Conservation (phyloP, 37 sponge, comb jelly and placozoan genomes). For the Trichoplax adhaerens region DNA sequence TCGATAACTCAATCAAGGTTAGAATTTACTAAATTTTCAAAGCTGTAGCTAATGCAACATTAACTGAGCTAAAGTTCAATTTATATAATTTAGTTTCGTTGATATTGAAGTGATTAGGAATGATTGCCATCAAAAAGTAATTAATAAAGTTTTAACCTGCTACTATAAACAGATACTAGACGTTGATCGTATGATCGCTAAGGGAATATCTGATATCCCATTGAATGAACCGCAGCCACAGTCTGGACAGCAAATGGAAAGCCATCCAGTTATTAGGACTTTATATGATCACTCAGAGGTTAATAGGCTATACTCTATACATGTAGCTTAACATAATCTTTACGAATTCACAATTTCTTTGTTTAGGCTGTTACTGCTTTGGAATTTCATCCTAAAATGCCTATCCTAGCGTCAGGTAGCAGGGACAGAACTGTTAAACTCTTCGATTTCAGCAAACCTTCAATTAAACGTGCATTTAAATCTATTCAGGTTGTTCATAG, state of each 20-base stretch:
- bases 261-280: slow-evolving; percentile 71
- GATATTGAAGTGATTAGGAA: neutral
- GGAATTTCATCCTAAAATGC: slow-evolving; percentile 77
- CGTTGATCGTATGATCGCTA: slow-evolving; percentile 70
- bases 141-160: neutral
- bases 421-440: slow-evolving; percentile 71
- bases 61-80: neutral
- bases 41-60: no score
- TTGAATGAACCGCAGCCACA: slow-evolving; percentile 11
- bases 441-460: slow-evolving; percentile 76
- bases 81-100: neutral
- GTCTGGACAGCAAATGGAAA: slow-evolving; percentile 39
- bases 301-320: neutral
- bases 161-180: slow-evolving; percentile 42
- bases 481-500: slow-evolving; percentile 18
- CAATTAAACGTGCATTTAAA: slow-evolving; percentile 57
- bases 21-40: neutral
- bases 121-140: no score
- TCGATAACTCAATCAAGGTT: slow-evolving; percentile 58
- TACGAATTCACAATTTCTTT: neutral
- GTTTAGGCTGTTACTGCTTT: slow-evolving; percentile 49
- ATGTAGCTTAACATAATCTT: neutral
- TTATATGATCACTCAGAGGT: slow-evolving; percentile 74
- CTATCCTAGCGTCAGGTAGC: slow-evolving; percentile 73
- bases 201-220: neutral